Evolutionary conservation across 2,888 invertebrate genomes (phyloP).

Genomic region (Chalcis sispes): DNA sequence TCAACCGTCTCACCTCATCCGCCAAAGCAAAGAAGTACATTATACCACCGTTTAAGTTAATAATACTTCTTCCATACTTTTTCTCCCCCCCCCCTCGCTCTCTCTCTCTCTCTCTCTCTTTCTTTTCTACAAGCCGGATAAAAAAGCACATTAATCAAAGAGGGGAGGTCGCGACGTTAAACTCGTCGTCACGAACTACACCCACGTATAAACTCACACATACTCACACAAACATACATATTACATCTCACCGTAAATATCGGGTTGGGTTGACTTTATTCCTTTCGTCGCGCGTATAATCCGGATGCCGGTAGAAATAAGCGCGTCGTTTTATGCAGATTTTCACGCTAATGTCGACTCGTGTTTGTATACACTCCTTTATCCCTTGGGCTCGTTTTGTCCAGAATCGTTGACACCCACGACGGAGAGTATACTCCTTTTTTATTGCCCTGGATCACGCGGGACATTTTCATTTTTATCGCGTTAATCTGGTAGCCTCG

Average conservation of each 20-base stretch:
- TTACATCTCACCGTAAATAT: too few species aligned
- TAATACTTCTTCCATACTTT: not conserved
- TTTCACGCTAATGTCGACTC: conserved; percentile 49
- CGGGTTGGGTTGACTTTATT: not conserved
- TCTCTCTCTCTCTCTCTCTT: conserved; percentile 2
- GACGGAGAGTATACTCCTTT: not conserved
- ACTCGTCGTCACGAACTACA: not conserved
- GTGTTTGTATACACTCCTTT: too few species aligned
- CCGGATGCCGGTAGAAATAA: conserved; percentile 22
- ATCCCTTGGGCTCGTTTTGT: too few species aligned
- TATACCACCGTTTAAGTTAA: not conserved
- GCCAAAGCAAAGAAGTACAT: not conserved
- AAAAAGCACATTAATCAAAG: conserved; percentile 48
- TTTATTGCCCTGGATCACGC: conserved; percentile 45
- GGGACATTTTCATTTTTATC: conserved; percentile 47
- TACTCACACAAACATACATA: too few species aligned
- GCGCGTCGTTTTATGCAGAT: conserved; percentile 54
- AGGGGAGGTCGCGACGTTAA: not conserved
- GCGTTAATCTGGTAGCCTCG: conserved; percentile 21
- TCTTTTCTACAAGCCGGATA: conserved; percentile 3
- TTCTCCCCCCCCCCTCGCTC: too few species aligned
- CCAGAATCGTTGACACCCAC: not conserved
- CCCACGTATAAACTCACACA: not conserved
- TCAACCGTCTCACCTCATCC: too few species aligned
- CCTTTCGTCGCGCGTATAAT: conserved; percentile 30